A percentile compares a stretch with the other conserved stretches of the same genome.
phyloP scores from a whole-genome alignment of 2,888 invertebrate species.

The Nephrotoma appendiculata region DNA sequence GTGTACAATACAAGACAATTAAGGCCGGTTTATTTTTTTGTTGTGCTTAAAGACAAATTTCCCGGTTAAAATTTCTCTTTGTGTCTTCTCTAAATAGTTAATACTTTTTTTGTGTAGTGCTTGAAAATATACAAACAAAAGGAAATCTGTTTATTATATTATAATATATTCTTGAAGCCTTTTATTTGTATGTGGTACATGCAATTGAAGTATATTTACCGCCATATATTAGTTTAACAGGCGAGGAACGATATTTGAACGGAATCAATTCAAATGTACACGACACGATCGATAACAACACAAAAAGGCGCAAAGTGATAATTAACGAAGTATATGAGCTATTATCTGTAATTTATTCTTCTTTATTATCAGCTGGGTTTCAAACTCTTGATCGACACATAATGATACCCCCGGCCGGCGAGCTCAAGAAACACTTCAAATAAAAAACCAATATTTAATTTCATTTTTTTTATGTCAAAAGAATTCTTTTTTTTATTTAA shows the following conservation, averaged over 20 bases:
- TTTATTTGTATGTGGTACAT: neutral
- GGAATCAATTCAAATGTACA: neutral
- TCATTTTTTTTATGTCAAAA: neutral
- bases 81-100: neutral
- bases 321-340: neutral
- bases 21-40: neutral
- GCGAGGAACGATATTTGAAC: neutral
- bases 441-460: neutral
- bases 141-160: neutral
- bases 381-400: neutral
- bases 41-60: neutral
- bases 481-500: neutral
- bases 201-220: neutral
- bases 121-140: neutral
- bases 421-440: neutral
- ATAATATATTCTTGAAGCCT: neutral
- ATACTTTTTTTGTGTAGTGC: neutral
- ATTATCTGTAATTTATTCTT: neutral
- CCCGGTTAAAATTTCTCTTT: neutral
- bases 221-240: neutral
- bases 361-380: neutral
- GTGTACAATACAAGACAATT: neutral
- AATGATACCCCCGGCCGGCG: neutral
- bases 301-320: neutral
- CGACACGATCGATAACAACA: neutral